Evolutionary conservation across 2,113 vertebrate genomes (phyloP), one percentile per base, ranked within the genome.

Genomic region (Boulengeromyrus knoepffleri): DNA sequence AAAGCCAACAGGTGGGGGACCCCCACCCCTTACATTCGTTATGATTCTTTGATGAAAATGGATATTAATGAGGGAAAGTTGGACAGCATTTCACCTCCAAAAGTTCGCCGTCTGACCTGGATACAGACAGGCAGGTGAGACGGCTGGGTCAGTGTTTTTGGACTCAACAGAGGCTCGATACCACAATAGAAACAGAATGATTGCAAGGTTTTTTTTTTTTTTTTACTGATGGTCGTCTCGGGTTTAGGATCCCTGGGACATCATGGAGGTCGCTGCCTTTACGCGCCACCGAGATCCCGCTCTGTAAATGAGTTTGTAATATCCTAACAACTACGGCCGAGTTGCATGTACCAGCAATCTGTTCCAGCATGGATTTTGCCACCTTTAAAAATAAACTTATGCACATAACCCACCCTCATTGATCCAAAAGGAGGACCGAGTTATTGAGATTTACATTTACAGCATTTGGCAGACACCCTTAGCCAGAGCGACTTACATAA

Each of bases 1-100:
- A 95, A 95, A 92, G 94, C 94, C 94, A 95, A 93, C 94, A 96
- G 95, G 87, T 90, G 19, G 0, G 0, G 66, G 91, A 31, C 74
- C 90, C 90, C 91, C 91, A 91, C 87, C 90, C 90, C 70, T 62
- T 92, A 91, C 90, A 92, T 93, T 89, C 92, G 88, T 89, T 91
- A 92, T 96, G 97, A 97, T 95, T 87, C 94, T 62, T 88, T 88
- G 49, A 87, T 45, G 53, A 52, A 36, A 88, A n/a, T 39, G 17
- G 15, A 58, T 46, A 62, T 62, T 58, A 66, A 88, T 39, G 53
- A 66, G 36, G 24, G 39, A 45, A n/a, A 88, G 39, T 62, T 45
- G 39, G 19, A 66, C 42, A 88, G 87, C 19, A 24, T 47, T 85
- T 24, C 19, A 10, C 39, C 39, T n/a, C 80, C 19, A 45, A 47